A percentile compares a stretch with the other conserved stretches of the same genome.
phyloP scores from a whole-genome alignment of 2,113 vertebrate species.

The Guaruba guarouba region DNA sequence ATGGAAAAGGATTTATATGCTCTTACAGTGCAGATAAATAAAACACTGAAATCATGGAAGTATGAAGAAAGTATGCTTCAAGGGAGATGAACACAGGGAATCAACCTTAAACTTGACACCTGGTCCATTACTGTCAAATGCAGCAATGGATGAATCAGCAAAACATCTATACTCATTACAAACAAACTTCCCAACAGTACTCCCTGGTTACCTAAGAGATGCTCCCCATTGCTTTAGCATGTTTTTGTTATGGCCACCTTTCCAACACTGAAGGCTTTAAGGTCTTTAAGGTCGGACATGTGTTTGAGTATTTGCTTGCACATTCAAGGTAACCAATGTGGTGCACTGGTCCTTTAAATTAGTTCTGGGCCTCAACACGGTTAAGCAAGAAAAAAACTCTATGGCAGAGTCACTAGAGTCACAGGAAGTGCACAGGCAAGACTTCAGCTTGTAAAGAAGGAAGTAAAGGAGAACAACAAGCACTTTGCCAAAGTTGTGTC shows the following conservation, averaged over 20 bases:
- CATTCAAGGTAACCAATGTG: background rate
- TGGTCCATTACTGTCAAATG: background rate
- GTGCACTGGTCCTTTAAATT: background rate
- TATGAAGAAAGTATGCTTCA: background rate
- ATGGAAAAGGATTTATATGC: conserved; percentile 48
- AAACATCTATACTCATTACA: background rate
- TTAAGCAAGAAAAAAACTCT: background rate
- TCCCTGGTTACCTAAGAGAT: background rate
- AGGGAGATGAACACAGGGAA: background rate
- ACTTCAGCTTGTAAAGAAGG: background rate
- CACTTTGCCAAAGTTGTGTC: background rate
- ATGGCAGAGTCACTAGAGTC: background rate
- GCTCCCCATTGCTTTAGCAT: background rate
- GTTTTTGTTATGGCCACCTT: background rate
- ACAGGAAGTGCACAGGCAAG: background rate
- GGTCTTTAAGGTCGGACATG: background rate
- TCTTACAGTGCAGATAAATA: background rate
- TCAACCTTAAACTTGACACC: background rate
- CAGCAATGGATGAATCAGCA: background rate
- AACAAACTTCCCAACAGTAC: background rate
- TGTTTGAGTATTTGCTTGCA: background rate
- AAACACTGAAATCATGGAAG: background rate
- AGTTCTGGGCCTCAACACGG: background rate
- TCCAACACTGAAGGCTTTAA: background rate
- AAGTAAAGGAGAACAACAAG: background rate